Percentiles rank a stretch among this genome's conserved stretches.
Evolutionary conservation across 2,888 invertebrate genomes (phyloP).

Genomic region (Omphaloscelis lunosa): DNA sequence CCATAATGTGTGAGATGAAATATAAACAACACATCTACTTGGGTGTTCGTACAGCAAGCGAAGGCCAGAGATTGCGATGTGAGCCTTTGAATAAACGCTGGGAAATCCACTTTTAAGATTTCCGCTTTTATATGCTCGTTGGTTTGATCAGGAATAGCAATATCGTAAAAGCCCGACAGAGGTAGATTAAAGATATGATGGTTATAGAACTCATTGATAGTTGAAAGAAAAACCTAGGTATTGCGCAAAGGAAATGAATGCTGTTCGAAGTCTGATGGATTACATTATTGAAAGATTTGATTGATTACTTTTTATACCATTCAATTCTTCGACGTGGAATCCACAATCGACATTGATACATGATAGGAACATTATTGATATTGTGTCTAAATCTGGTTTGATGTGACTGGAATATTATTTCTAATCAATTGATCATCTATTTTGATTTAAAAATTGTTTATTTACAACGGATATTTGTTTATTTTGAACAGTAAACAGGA

Average conservation of each 20-base stretch:
- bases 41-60: slow-evolving; percentile 26
- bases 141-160: slow-evolving; percentile 8
- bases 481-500: slow-evolving; percentile 3
- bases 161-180: slow-evolving; percentile 20
- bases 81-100: slow-evolving; percentile 21
- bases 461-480: no score
- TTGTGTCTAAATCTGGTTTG: slow-evolving; percentile 22
- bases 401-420: slow-evolving; percentile 29
- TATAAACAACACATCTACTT: slow-evolving; percentile 19
- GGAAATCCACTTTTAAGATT: slow-evolving; percentile 45
- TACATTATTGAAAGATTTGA: slow-evolving; percentile 12
- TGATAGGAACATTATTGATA: slow-evolving; percentile 1
- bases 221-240: neutral
- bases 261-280: neutral
- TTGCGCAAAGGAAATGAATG: neutral
- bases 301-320: slow-evolving; percentile 1
- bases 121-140: slow-evolving; percentile 19
- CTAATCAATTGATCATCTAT: slow-evolving; percentile 2
- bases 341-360: slow-evolving; percentile 22
- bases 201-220: neutral
- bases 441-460: slow-evolving; percentile 24
- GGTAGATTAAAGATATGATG: neutral
- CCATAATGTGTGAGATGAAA: slow-evolving; percentile 41
- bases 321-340: neutral
- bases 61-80: slow-evolving; percentile 19